A percentile compares a stretch with the other conserved stretches of the same genome.
Conservation (phyloP, 2,888 invertebrate genomes). For the Nephrotoma flavescens region DNA sequence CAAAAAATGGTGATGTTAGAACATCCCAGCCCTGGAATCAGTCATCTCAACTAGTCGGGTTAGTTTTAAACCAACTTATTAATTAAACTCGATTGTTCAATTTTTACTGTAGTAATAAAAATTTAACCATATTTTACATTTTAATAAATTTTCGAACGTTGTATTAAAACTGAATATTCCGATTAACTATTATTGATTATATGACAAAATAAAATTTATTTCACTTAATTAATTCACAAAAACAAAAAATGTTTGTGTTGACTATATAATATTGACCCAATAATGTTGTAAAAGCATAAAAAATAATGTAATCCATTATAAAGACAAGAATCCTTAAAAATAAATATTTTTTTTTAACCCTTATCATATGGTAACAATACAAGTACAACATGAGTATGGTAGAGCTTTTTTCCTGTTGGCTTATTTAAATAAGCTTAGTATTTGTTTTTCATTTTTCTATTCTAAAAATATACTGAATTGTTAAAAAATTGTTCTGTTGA, state of each 20-base stretch:
- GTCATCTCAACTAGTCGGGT: no score
- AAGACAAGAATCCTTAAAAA: not conserved
- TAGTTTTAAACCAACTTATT: no score
- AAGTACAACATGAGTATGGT: not conserved
- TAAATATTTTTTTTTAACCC: not conserved
- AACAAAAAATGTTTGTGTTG: not conserved
- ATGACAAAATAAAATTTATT: no score
- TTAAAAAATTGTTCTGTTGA: not conserved
- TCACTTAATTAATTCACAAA: not conserved
- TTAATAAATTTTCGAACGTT: no score
- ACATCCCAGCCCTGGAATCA: no score
- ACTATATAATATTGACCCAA: not conserved
- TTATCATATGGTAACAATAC: not conserved
- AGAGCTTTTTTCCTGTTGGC: not conserved
- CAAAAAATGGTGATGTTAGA: no score
- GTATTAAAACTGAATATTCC: no score
- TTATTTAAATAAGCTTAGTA: not conserved
- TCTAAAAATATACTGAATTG: not conserved
- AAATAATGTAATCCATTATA: not conserved
- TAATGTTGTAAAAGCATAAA: not conserved
- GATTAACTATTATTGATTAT: no score
- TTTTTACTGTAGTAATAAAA: no score
- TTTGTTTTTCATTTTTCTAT: not conserved
- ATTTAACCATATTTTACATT: no score
- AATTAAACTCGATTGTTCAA: no score